Percentiles rank a stretch among this genome's conserved stretches.
phyloP scores from a whole-genome alignment of 2,888 invertebrate genomes.

The Minunthozetes semirufus region DNA sequence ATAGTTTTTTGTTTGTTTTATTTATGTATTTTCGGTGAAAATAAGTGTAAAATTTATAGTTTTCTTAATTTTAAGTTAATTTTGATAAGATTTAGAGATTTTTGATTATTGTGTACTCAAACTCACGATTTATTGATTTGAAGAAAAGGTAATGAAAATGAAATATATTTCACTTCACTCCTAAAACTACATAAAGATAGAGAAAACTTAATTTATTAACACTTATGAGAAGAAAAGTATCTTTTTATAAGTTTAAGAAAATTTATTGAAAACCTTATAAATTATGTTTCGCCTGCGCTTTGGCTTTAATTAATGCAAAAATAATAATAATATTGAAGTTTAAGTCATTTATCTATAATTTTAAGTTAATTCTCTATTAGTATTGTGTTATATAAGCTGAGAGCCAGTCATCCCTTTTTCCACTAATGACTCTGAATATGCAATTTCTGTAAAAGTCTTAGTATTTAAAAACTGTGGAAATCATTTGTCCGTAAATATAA shows the following conservation, averaged over 20 bases:
- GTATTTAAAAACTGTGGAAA: neutral
- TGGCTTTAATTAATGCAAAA: too few species aligned
- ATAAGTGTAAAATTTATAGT: too few species aligned
- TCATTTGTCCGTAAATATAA: slow-evolving; percentile 20
- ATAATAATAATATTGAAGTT: neutral
- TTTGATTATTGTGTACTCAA: neutral
- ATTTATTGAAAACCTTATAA: too few species aligned
- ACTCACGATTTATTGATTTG: neutral
- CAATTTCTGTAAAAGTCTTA: neutral
- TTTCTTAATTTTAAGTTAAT: too few species aligned
- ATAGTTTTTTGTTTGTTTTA: too few species aligned
- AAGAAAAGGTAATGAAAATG: neutral
- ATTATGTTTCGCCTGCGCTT: too few species aligned
- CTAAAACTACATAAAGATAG: too few species aligned
- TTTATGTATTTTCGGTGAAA: too few species aligned
- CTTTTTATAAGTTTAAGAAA: too few species aligned
- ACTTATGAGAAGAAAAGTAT: too few species aligned
- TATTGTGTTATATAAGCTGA: neutral
- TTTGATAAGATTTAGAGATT: neutral
- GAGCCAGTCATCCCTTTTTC: slow-evolving; percentile 1
- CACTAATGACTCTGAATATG: neutral
- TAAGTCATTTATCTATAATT: neutral
- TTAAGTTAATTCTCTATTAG: neutral
- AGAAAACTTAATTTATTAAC: too few species aligned
- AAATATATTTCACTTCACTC: too few species aligned